Base-by-base conservation (phyloP, 2,888 invertebrate species). In the Platycheirus rosarum region DNA sequence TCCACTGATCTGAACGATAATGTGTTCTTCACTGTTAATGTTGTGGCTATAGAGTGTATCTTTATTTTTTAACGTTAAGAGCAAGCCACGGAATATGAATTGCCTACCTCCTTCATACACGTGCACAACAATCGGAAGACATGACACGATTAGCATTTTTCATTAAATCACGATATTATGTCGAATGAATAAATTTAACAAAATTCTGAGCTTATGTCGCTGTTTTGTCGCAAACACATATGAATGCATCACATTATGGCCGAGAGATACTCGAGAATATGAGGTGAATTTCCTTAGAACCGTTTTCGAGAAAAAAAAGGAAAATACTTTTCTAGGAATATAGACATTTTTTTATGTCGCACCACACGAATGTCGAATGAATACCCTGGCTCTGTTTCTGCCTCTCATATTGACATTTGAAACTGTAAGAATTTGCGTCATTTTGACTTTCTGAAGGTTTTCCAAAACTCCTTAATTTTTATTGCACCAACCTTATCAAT, bases 141-240 rank as follows among this genome's bases (percentile, higher is more conserved):
- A 82, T 82, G 82, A 73, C 82, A 77, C 82, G 82, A 82, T 82
- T 82, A 82, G 82, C 82, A 82, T 82, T 82, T 82, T 77, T 77
- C 82, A 82, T 82, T 82, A 82, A 82, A 82, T 82, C 82, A 82
- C 82, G 82, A 82, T 77, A 77, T 82, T 82, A 82, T 82, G 82
- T 82, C 77, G 82, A 82, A 77, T 82, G 82, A 82, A 82, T 82
- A 82, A 82, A 77, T 82, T 82, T 77, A 51, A 35, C 68, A 62
- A 73, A 69, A 46, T 73, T 78, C 66, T 62, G 76, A 65, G 77
- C 80, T 80, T 76, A 42, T 62, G 80, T 70, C 65, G 65, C 70
- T 55, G 42, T 51, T 57, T 69, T 57, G 23, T 57, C 46, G 57
- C 37, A 32, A 29, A 60, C n/a, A n/a, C 32, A 26, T 4, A 20